Evolutionary conservation across 2,888 invertebrate genomes (phyloP).

Genomic region (Mechanitis messenoides): DNA sequence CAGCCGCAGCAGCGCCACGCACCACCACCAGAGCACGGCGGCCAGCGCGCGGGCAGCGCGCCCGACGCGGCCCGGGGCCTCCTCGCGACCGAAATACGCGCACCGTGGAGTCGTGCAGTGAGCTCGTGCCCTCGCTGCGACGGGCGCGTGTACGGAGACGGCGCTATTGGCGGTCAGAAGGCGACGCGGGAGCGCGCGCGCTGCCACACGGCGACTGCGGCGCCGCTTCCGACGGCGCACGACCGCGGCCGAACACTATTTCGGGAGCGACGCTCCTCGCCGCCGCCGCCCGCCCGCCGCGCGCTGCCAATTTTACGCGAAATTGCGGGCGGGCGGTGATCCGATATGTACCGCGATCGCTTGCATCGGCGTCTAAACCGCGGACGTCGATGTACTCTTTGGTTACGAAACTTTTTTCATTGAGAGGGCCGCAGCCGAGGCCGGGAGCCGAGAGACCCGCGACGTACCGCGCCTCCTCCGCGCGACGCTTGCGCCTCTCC

Average conservation of each 20-base stretch:
- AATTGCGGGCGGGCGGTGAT: conserved; percentile 77
- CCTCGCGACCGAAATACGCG: conserved; percentile 72
- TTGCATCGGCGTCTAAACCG: conserved; percentile 51
- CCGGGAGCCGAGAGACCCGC: conserved; percentile 32
- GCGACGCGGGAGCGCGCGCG: conserved; percentile 74
- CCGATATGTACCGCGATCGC: conserved; percentile 69
- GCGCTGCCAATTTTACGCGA: conserved; percentile 76
- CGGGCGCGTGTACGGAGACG: conserved; percentile 54
- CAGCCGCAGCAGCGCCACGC: conserved; percentile 75
- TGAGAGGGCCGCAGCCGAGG: conserved; percentile 26
- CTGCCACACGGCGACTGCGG: conserved; percentile 74
- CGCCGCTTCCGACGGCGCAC: conserved; percentile 67
- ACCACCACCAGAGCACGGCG: conserved; percentile 75
- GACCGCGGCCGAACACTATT: conserved; percentile 76
- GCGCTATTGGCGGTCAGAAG: conserved; percentile 58
- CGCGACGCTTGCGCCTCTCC: conserved; percentile 49
- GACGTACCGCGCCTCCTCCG: conserved; percentile 32
- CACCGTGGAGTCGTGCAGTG: conserved; percentile 60
- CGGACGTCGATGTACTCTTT: conserved; percentile 41
- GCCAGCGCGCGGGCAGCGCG: conserved; percentile 74
- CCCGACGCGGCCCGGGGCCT: conserved; percentile 70
- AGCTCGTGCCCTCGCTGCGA: conserved; percentile 49
- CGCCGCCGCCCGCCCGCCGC: conserved; percentile 70
- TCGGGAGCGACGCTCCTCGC: conserved; percentile 73
- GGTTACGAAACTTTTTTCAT: conserved; percentile 47